Percentiles rank a stretch among this genome's conserved stretches.
Evolutionary conservation across 2,888 invertebrate species (phyloP).

Genomic region (Caenorhabditis zanzibari): DNA sequence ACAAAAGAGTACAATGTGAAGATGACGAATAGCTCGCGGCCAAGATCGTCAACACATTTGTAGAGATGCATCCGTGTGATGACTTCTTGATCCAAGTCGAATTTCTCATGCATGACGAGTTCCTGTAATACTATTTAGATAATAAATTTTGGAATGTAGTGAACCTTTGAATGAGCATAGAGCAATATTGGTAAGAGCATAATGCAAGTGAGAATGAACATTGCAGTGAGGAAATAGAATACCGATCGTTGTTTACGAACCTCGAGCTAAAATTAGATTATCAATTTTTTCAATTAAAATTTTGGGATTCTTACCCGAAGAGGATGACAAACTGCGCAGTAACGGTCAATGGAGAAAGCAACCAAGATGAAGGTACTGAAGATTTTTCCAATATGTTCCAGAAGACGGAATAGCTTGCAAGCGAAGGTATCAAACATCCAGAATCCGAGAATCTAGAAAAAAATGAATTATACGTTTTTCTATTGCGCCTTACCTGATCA

Average conservation of each 20-base stretch:
- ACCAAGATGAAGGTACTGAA: conserved; percentile 77
- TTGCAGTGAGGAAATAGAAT: conserved; percentile 65
- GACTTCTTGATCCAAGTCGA: conserved; percentile 65
- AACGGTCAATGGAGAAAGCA: conserved; percentile 75
- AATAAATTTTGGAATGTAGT: no score
- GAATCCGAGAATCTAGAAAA: conserved; percentile 81
- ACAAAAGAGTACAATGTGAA: conserved; percentile 75
- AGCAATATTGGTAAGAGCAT: conserved; percentile 74
- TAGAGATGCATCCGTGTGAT: conserved; percentile 74
- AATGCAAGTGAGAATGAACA: conserved; percentile 71
- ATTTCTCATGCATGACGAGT: conserved; percentile 72
- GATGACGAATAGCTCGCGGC: conserved; percentile 69
- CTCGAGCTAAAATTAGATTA: conserved; percentile 65
- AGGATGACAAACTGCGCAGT: conserved; percentile 76
- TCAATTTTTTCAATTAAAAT: neutral
- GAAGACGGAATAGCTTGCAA: conserved; percentile 83
- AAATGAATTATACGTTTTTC: neutral
- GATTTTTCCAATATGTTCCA: conserved; percentile 82
- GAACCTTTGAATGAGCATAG: conserved; percentile 76
- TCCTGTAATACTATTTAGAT: conserved; percentile 70
- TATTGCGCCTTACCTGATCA: conserved; percentile 75
- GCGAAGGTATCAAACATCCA: conserved; percentile 83
- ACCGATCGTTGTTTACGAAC: conserved; percentile 70
- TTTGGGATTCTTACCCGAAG: conserved; percentile 62
- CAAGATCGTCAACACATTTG: conserved; percentile 78